Conservation (phyloP, 2,797 vertebrate genomes). For the Ispidina lecontei region DNA sequence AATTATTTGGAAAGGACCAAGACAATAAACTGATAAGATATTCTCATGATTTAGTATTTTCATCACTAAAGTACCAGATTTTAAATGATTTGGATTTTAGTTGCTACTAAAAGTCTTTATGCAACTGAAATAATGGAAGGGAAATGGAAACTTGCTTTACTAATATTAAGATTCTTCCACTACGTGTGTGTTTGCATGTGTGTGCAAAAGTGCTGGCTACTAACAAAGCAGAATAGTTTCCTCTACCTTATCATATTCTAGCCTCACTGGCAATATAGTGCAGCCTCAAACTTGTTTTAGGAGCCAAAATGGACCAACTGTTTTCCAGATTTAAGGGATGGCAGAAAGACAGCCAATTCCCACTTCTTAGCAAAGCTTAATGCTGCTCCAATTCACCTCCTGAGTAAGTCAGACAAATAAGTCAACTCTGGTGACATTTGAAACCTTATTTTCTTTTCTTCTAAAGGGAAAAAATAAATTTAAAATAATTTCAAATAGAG, state of each 20-base stretch:
- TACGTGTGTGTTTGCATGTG: not conserved
- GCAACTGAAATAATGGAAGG: not conserved
- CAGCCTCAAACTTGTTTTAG: not conserved
- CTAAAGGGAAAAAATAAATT: not conserved
- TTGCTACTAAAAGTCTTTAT: not conserved
- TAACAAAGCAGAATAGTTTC: not conserved
- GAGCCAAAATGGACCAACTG: conserved; percentile 29
- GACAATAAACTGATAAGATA: conserved; percentile 10
- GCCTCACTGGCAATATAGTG: not conserved
- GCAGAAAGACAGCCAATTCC: conserved; percentile 6
- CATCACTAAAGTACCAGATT: conserved; percentile 5
- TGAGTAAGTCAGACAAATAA: conserved; percentile 35
- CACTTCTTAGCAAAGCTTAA: conserved; percentile 11
- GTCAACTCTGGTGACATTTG: not conserved
- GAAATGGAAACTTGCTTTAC: not conserved
- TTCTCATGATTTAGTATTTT: conserved; percentile 8
- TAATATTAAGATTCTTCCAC: not conserved
- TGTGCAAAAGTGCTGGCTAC: not conserved
- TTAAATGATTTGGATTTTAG: not conserved
- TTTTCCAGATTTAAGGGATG: conserved; percentile 29
- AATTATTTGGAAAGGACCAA: conserved; percentile 31
- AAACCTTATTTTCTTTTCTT: conserved; percentile 9
- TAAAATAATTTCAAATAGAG: not conserved
- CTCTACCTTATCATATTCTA: conserved; percentile 25
- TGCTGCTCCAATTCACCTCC: not conserved